A percentile compares a stretch with the other conserved stretches of the same genome.
Evolutionary conservation across 2,797 vertebrate species (phyloP).

Genomic region (Erethizon dorsatum): DNA sequence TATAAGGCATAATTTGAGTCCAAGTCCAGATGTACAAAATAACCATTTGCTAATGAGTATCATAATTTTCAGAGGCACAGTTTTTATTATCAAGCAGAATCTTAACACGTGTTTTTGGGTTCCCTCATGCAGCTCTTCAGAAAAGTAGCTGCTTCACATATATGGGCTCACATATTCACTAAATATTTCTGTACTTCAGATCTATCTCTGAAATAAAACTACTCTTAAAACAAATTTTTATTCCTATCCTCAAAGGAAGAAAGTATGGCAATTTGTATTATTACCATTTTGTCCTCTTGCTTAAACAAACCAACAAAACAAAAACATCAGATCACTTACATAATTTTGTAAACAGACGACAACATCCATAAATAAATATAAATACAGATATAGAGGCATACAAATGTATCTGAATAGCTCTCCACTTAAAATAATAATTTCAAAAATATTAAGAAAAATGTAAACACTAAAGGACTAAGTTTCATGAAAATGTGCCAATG

Average conservation of each 20-base stretch:
- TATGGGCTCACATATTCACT: neutral
- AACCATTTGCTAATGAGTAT: slow-evolving; percentile 22
- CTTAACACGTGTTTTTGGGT: neutral
- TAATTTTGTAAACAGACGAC: neutral
- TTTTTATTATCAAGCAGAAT: slow-evolving; percentile 51
- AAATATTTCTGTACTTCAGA: neutral
- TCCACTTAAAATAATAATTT: neutral
- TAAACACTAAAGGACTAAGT: neutral
- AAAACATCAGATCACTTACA: neutral
- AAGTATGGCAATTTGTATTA: neutral
- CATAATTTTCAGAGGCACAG: neutral
- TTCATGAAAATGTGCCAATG: neutral
- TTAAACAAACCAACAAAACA: neutral
- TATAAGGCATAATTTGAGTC: neutral
- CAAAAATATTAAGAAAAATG: neutral
- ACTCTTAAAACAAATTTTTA: slow-evolving; percentile 25
- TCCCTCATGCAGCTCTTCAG: neutral
- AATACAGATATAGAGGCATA: neutral
- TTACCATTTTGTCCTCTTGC: neutral
- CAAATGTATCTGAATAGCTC: neutral
- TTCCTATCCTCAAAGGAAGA: neutral
- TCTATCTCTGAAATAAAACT: slow-evolving; percentile 19
- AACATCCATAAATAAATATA: neutral
- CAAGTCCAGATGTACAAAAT: slow-evolving; percentile 52
- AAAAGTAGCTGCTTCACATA: neutral